A percentile compares a stretch with the other conserved stretches of the same genome.
phyloP scores from a whole-genome alignment of 2,113 vertebrate species.

The Zosterops borbonicus region DNA sequence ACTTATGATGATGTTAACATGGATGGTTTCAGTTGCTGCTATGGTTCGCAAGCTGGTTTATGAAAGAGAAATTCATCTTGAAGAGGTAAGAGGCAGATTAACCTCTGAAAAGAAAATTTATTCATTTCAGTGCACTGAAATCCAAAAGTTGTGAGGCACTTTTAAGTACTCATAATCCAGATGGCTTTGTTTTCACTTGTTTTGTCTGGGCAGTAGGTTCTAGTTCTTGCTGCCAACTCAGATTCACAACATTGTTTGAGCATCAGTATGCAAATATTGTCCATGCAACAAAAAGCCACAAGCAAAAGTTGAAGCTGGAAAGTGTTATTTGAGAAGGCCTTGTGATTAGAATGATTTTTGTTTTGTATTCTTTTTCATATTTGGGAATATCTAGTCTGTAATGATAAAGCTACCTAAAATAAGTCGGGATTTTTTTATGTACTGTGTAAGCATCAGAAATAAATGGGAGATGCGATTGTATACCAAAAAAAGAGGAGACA shows the following conservation, averaged over 20 bases:
- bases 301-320: neutral
- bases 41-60: constrained; percentile 76
- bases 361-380: neutral
- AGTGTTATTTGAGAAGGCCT: neutral
- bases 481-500: neutral
- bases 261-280: neutral
- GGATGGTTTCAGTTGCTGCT: constrained; percentile 72
- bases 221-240: neutral
- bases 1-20: constrained; percentile 76
- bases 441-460: neutral
- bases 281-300: neutral
- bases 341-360: neutral
- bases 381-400: neutral
- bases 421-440: neutral
- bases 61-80: constrained; percentile 73
- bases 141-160: neutral
- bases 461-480: neutral
- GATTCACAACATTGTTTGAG: neutral
- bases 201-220: neutral
- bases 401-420: neutral
- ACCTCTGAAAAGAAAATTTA: neutral
- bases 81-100: constrained; percentile 65
- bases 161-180: neutral
- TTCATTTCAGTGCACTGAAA: neutral
- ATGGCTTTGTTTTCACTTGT: neutral